A percentile compares a stretch with the other conserved stretches of the same genome.
These are phyloP conservation scores for Phrixothrix hirtus DNA, from an alignment of 2,888 invertebrate species.

Conservation along the genomic window DNA sequence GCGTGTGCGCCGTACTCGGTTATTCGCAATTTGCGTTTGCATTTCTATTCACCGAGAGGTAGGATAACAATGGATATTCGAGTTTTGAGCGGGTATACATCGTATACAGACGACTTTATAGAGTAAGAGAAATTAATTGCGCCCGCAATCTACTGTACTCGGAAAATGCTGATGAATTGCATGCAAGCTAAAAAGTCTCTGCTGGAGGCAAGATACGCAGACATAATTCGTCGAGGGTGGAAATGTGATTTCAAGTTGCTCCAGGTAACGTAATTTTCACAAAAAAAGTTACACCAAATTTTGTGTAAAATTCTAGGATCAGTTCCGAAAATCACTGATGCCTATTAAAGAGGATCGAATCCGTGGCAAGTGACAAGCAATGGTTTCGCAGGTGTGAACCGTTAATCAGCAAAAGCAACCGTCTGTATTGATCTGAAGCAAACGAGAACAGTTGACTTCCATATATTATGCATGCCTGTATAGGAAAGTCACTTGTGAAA, in stretches of 20 bases:
- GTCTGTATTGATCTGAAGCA: constrained; percentile 28
- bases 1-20: constrained; percentile 23
- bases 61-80: constrained; percentile 34
- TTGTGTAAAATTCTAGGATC: constrained; percentile 14
- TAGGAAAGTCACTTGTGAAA: constrained; percentile 11
- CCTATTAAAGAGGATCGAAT: constrained; percentile 27
- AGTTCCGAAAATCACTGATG: constrained; percentile 19
- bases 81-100: constrained; percentile 30
- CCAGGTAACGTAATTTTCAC: constrained; percentile 22
- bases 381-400: constrained; percentile 26
- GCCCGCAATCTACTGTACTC: constrained; percentile 30
- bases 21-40: constrained; percentile 27
- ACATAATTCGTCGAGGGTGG: constrained; percentile 24
- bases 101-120: constrained; percentile 29
- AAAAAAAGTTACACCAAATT: constrained; percentile 16
- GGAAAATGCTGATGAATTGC: constrained; percentile 34
- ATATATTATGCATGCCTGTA: constrained; percentile 24
- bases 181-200: constrained; percentile 28
- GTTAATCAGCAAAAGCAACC: constrained; percentile 26
- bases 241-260: constrained; percentile 27
- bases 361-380: constrained; percentile 22
- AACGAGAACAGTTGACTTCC: constrained; percentile 22
- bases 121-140: constrained; percentile 35
- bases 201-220: constrained; percentile 28
- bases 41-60: constrained; percentile 23